These are phyloP conservation scores for Halocynthia roretzi DNA, from an alignment of 23 tunicate genomes.

Conservation along the genomic window DNA sequence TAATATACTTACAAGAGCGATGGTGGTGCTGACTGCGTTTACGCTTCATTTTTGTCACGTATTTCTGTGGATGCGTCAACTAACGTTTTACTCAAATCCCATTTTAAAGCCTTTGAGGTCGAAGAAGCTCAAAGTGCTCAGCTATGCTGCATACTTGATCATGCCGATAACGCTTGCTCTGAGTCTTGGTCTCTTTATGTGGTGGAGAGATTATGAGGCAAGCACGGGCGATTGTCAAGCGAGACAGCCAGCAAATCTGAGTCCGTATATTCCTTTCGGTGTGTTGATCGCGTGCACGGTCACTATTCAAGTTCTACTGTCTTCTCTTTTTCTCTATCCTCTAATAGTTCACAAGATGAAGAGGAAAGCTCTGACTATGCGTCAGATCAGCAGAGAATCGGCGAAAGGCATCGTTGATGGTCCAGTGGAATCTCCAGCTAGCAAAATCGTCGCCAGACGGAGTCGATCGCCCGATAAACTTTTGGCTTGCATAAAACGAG, in stretches of 20 bases:
- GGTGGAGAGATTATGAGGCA: conserved; percentile 58
- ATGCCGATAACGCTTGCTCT: conserved; percentile 40
- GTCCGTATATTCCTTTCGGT: conserved; percentile 32
- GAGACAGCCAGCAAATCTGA: neutral
- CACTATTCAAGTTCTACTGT: conserved; percentile 43
- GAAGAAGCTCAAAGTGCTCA: conserved; percentile 31
- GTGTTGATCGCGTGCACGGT: conserved; percentile 46
- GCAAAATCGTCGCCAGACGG: neutral
- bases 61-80: conserved; percentile 66
- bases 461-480: conserved; percentile 13
- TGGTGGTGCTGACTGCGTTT: conserved; percentile 46
- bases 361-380: neutral
- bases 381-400: neutral
- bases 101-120: conserved; percentile 30
- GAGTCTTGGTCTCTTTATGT: conserved; percentile 33
- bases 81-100: conserved; percentile 58
- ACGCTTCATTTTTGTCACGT: conserved; percentile 54
- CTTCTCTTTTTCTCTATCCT: conserved; percentile 59
- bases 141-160: conserved; percentile 36
- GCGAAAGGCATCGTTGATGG: neutral
- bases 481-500: conserved; percentile 54
- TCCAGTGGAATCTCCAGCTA: neutral
- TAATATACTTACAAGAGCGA: conserved; percentile 29
- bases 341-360: conserved; percentile 32
- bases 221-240: conserved; percentile 23